These are phyloP conservation scores for Ormyrus labotus DNA, from an alignment of 2,888 invertebrate genomes.

Conservation along the genomic window DNA sequence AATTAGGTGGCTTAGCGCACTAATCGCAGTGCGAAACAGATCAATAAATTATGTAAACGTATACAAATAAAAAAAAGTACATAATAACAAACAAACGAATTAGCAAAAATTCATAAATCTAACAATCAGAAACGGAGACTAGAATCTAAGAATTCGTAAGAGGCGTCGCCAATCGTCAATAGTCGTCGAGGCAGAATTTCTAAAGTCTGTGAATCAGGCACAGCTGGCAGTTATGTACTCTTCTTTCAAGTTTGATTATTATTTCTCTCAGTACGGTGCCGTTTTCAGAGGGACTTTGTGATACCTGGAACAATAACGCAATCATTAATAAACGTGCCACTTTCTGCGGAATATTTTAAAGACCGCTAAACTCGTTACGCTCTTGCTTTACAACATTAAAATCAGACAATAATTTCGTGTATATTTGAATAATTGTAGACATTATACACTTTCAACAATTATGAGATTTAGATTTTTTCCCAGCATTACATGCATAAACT, in stretches of 20 bases:
- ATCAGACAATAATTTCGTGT: background rate
- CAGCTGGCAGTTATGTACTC: constrained; percentile 42
- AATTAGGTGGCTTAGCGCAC: constrained; percentile 37
- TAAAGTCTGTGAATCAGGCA: constrained; percentile 48
- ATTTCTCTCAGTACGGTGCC: constrained; percentile 65
- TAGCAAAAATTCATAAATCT: constrained; percentile 37
- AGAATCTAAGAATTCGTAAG: constrained; percentile 56
- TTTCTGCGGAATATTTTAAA: too few relatives aligned
- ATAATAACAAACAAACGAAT: constrained; percentile 47
- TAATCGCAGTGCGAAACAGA: constrained; percentile 18
- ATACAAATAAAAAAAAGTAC: constrained; percentile 48
- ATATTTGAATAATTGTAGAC: too few relatives aligned
- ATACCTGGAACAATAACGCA: constrained; percentile 65
- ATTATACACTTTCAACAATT: too few relatives aligned
- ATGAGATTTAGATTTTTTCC: too few relatives aligned
- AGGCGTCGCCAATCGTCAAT: constrained; percentile 40
- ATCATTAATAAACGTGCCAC: too few relatives aligned
- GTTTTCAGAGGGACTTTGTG: constrained; percentile 68
- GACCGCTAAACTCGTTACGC: too few relatives aligned
- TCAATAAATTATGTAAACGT: constrained; percentile 55
- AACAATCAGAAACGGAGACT: constrained; percentile 56
- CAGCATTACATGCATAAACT: too few relatives aligned
- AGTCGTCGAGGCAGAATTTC: constrained; percentile 27
- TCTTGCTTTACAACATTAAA: background rate
- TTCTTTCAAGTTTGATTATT: constrained; percentile 12